Percentiles rank a stretch among this genome's conserved stretches.
Conservation (phyloP, 2,113 vertebrate genomes). For the Saccopteryx bilineata region DNA sequence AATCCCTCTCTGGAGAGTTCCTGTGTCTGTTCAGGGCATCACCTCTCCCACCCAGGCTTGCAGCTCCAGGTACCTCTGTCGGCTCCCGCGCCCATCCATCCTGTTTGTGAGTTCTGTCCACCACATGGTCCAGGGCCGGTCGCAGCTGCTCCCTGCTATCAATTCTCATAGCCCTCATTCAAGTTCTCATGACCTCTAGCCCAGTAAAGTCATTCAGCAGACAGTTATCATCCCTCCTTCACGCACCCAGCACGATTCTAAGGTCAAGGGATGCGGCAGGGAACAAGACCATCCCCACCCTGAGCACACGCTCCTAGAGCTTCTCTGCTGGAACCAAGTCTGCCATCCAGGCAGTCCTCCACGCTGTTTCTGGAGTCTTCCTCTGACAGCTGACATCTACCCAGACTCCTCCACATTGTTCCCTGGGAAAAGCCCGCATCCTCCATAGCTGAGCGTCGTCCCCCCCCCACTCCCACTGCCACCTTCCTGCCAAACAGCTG, state of each 20-base stretch:
- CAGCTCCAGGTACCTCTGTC: background rate
- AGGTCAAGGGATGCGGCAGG: accelerated
- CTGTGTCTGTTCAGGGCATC: background rate
- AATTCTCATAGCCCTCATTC: background rate
- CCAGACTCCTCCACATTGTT: background rate
- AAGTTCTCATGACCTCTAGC: slow-evolving; percentile 29
- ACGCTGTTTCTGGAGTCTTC: background rate
- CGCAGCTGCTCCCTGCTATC: slow-evolving; percentile 36
- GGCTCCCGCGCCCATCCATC: background rate
- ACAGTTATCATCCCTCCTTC: background rate
- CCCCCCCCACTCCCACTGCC: background rate
- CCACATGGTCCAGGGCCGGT: background rate
- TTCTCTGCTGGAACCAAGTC: background rate
- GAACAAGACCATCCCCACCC: background rate
- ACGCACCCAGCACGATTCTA: background rate
- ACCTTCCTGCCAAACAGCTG: background rate
- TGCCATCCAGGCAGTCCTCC: background rate
- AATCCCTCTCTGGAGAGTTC: slow-evolving; percentile 9
- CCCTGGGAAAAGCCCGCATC: background rate
- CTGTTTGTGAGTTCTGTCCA: background rate
- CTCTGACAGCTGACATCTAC: background rate
- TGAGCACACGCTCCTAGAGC: background rate
- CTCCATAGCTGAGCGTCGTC: background rate
- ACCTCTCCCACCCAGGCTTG: background rate
- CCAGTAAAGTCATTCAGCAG: background rate